Evolutionary conservation across 1,140 invertebrate species (phyloP).

Genomic region (Drosophila mojavensis): DNA sequence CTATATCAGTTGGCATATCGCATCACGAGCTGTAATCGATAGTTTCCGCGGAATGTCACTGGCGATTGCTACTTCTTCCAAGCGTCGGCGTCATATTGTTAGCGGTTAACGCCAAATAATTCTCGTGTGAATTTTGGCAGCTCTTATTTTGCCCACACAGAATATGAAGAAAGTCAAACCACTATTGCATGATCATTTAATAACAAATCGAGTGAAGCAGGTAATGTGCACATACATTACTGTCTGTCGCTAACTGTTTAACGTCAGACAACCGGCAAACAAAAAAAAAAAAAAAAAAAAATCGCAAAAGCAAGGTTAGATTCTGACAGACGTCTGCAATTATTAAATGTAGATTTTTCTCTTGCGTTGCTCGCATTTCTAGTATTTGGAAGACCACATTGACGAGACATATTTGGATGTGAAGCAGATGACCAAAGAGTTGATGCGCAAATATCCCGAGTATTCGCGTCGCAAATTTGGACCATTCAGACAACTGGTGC

Average conservation of each 20-base stretch:
- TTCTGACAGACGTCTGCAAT: constrained; percentile 17
- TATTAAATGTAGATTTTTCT: constrained; percentile 22
- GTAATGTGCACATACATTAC: constrained; percentile 36
- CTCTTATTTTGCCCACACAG: constrained; percentile 31
- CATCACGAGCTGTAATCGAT: not conserved
- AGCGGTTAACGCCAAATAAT: constrained; percentile 41
- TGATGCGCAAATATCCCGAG: constrained; percentile 89
- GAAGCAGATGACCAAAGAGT: constrained; percentile 89
- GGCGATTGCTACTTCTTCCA: constrained; percentile 14
- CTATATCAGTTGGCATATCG: not conserved
- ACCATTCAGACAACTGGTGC: constrained; percentile 88
- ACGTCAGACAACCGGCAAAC: constrained; percentile 14
- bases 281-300: not conserved
- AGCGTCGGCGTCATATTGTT: constrained; percentile 59
- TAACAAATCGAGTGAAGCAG: constrained; percentile 80
- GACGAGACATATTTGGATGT: constrained; percentile 90
- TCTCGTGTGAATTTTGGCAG: constrained; percentile 40
- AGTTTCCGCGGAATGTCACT: not conserved
- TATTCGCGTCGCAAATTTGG: constrained; percentile 88
- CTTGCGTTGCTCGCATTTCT: constrained; percentile 1
- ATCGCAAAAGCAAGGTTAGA: constrained; percentile 70
- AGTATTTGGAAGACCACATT: constrained; percentile 89
- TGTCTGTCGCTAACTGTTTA: not conserved
- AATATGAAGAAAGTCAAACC: constrained; percentile 81
- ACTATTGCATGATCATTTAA: constrained; percentile 69